Conservation (phyloP, 2,113 vertebrate genomes). For the Podiceps cristatus region DNA sequence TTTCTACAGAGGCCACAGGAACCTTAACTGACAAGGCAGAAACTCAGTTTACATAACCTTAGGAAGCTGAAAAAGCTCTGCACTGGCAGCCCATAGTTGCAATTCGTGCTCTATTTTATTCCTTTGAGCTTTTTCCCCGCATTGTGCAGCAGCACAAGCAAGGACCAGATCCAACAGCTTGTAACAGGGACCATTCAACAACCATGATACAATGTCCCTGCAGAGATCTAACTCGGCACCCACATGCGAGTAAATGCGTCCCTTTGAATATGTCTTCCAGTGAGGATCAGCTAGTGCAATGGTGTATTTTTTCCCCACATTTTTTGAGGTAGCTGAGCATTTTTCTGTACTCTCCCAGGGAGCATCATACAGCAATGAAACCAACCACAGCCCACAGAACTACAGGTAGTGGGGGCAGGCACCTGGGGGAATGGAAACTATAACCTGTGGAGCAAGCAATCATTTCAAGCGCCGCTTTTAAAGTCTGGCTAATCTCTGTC, state of each 20-base stretch:
- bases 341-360: neutral
- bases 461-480: neutral
- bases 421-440: neutral
- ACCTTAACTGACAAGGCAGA: neutral
- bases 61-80: neutral
- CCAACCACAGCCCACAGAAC: neutral
- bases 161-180: neutral
- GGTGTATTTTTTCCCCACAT: neutral
- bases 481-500: neutral
- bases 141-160: neutral
- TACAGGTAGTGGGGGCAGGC: neutral
- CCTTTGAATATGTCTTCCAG: accelerated
- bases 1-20: neutral
- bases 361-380: neutral
- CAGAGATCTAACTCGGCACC: neutral
- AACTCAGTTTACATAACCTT: neutral
- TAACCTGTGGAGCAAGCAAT: neutral
- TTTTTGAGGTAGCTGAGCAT: accelerated
- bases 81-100: neutral
- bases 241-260: accelerated
- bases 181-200: neutral
- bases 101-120: neutral
- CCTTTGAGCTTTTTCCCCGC: neutral
- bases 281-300: neutral
- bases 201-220: accelerated